A percentile compares a stretch with the other conserved stretches of the same genome.
Evolutionary conservation across 1,140 invertebrate genomes (phyloP).

Genomic region (Bathynomus jamesi): DNA sequence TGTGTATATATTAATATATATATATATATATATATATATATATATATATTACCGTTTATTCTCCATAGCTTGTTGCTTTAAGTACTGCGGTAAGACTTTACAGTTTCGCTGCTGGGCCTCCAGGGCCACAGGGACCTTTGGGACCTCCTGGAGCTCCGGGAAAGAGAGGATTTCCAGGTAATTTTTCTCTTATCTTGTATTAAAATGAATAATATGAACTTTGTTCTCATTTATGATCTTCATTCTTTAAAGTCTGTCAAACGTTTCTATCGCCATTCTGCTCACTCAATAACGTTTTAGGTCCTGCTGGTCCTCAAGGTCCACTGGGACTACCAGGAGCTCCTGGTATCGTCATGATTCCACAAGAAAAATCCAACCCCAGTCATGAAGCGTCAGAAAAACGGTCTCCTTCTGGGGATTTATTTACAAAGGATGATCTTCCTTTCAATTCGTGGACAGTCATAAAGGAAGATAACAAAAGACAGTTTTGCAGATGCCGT

Average conservation of each 20-base stretch:
- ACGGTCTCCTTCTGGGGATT: background rate
- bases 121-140: slow-evolving; percentile 45
- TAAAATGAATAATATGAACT: slow-evolving; percentile 9
- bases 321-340: slow-evolving; percentile 20
- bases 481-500: slow-evolving; percentile 36
- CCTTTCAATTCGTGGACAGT: slow-evolving; percentile 32
- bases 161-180: slow-evolving; percentile 38
- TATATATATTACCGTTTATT: too few relatives aligned
- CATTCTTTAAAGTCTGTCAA: too few relatives aligned
- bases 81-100: slow-evolving; percentile 52
- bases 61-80: slow-evolving; percentile 51
- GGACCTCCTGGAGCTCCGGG: slow-evolving; percentile 44
- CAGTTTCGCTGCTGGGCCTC: slow-evolving; percentile 49
- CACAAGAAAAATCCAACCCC: background rate
- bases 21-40: too few relatives aligned
- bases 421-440: slow-evolving; percentile 22
- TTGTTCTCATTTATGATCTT: background rate
- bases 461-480: slow-evolving; percentile 11
- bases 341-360: slow-evolving; percentile 2
- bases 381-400: background rate
- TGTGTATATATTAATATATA: too few relatives aligned
- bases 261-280: background rate
- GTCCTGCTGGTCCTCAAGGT: slow-evolving; percentile 13
- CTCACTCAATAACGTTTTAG: background rate
- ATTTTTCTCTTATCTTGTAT: slow-evolving; percentile 46